Evolutionary conservation across 2,888 invertebrate species (phyloP), one percentile per base, ranked within the genome.

Genomic region (Calameuta idolon): DNA sequence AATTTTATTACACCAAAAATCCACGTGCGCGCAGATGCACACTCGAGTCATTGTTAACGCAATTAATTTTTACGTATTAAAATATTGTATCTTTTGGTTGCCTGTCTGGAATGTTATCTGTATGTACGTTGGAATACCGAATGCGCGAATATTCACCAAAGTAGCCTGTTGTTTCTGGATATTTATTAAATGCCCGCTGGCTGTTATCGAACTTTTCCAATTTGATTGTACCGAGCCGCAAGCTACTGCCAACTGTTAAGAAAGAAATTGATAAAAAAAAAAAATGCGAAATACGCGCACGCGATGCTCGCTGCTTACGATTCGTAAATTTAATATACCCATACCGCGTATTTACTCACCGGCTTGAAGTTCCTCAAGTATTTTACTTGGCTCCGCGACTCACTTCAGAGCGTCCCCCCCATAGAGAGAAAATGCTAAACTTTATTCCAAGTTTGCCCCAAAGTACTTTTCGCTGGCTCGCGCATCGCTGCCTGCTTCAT

Each of bases 311-410:
- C 33, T 34, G 34, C 33, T 71, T 34, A 34, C 71, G 76, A 81
- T 82, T 84, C 81, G 80, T 78, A 86, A 86, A 86, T 86, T 84
- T 83, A 85, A 85, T 85, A 81, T 81, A 82, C 80, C 80, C 76
- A 73, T 40, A 33, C 75, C 76, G 31, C 79, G 76, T 86, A 83
- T 85, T 86, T 86, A 82, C 83, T 83, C 81, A 80, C 74, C 74
- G 75, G 34, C 74, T 30, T 55, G 76, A 75, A 79, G 77, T 81
- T 79, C 73, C 79, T 76, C 75, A 79, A 76, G 80, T 81, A 83
- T 85, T 83, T 82, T 82, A 82, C 82, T 83, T 82, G 81, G 79
- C 77, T 79, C 81, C 55, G 55, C 71, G 55, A 76, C 75, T 76
- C 77, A 34, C 80, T 84, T 77, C 76, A 69, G 76, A 76, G 75